Percentiles rank a stretch among this genome's conserved stretches.
Evolutionary conservation across 1,140 invertebrate species (phyloP).

Genomic region (Oncopeltus fasciatus): DNA sequence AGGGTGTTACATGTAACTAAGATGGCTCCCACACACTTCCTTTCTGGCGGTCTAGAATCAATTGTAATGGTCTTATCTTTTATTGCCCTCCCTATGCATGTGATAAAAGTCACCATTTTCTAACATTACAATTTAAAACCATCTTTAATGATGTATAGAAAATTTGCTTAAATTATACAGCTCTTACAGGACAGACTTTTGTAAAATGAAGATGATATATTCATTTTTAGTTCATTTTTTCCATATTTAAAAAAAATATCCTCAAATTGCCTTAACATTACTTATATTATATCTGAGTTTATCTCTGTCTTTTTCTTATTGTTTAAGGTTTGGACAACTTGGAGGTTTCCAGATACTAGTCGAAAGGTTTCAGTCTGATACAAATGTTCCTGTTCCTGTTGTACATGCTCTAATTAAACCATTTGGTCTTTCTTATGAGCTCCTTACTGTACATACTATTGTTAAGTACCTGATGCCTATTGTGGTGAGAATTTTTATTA

Average conservation of each 20-base stretch:
- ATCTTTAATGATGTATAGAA: too few species aligned
- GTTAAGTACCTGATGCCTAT: conserved; percentile 87
- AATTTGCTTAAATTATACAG: too few species aligned
- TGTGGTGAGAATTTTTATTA: conserved; percentile 45
- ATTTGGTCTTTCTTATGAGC: conserved; percentile 83
- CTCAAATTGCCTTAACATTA: neutral
- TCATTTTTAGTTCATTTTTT: neutral
- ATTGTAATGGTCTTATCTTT: too few species aligned
- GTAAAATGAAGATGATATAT: too few species aligned
- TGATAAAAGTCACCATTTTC: too few species aligned
- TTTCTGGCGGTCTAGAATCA: too few species aligned
- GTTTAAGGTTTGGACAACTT: conserved; percentile 63
- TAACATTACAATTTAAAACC: too few species aligned
- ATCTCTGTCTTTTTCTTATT: conserved; percentile 6
- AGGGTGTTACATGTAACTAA: too few species aligned
- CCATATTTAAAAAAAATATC: neutral
- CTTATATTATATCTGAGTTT: neutral
- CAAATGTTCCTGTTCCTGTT: conserved; percentile 58
- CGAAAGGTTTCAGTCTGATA: conserved; percentile 66
- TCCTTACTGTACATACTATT: conserved; percentile 77
- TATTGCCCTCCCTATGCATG: too few species aligned
- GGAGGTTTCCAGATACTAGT: conserved; percentile 78
- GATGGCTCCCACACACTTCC: too few species aligned
- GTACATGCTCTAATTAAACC: conserved; percentile 76
- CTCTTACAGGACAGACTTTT: too few species aligned